Evolutionary conservation across 2,888 invertebrate species (phyloP), one percentile per base, ranked within the genome.

Genomic region (Hirudinaria manillensis): DNA sequence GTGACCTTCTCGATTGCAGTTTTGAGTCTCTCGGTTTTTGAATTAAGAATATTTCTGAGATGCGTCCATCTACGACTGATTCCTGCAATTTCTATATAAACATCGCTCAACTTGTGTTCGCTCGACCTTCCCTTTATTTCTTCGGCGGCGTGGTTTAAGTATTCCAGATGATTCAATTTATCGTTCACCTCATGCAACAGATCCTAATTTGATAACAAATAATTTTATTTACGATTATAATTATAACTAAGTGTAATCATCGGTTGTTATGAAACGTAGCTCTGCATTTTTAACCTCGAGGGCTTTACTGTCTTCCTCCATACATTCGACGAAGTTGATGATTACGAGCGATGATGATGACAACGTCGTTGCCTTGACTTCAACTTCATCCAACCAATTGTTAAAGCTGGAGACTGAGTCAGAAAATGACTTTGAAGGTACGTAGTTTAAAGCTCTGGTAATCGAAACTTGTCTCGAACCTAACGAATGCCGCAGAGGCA

Each of bases 381-480:
- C 51, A 36, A 70, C 16, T 21, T 56, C 1, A 21, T 72, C 71
- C 34, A 75, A 27, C 75, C 75, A 75, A 36, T 61, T 32, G 32
- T 82, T 78, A 32, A 86, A 79, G 13, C 84, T 84, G 19, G 82
- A 82, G 78, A 84, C 82, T 7, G 86, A 86, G 76, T 85, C 85
- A 45, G 85, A 80, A 78, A 83, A 86, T 13, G 84, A 82, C 70
- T 82, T 82, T 2, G 85, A 84, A 24, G 86, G 86, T 0, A 83
- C 81, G 74, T 83, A 83, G 72, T 84, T 83, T 77, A 84, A 77
- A 3, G 83, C 82, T 56, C 83, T 81, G 6, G 79, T 78, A 68
- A 90, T 82, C 80, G 88, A 87, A 27, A 84, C 85, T 78, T 89
- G 88, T n/a, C 87, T 84, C 78, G 87, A 86, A 68, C 86, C 87